Evolutionary conservation across 2,888 invertebrate species (phyloP), one percentile per base, ranked within the genome.

Genomic region (Penaeus monodon): DNA sequence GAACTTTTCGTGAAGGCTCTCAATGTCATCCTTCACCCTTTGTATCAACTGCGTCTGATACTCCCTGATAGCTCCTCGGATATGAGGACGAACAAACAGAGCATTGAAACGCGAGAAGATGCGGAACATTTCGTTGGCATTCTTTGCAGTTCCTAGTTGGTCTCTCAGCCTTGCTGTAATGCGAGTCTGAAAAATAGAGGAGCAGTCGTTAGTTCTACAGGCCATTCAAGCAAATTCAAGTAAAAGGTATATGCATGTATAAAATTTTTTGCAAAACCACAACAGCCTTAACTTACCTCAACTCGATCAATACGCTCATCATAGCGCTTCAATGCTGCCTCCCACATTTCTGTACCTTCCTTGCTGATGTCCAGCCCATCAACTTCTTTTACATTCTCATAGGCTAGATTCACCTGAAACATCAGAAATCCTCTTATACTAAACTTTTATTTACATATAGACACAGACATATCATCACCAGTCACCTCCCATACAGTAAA

Each of bases 101-200:
- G 99, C 99, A 93, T 99, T 99, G 94, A 99, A 99, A 29, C 99
- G 95, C 0, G 98, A 98, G 93, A 94, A 94, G 64, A 90, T 90
- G n/a, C 98, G 95, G 94, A 99, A 99, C 99, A 99, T 99, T 93
- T 99, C 99, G 92, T 99, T 99, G 33, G 99, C 99, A 93, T 99
- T 99, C 93, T 98, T 98, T 0, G 99, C 99, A 0, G 98, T 98
- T 82, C 99, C 99, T 66, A 99, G 94, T 92, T 99, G 99, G 93
- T 99, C 99, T 88, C 99, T 95, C 10, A 99, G 94, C 92, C 98
- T 97, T 0, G 99, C 98, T 0, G 99, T 99, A 91, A 99, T 99
- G 90, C 98, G 95, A 0, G 99, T 97, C 93, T 89, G 87, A 27
- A 22, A 10, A 24, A 64, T 22, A 85, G 57, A 76, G 22, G 17